A percentile compares a stretch with the other conserved stretches of the same genome.
Evolutionary conservation across 2,888 invertebrate species (phyloP).

Genomic region (Melanotus villosus): DNA sequence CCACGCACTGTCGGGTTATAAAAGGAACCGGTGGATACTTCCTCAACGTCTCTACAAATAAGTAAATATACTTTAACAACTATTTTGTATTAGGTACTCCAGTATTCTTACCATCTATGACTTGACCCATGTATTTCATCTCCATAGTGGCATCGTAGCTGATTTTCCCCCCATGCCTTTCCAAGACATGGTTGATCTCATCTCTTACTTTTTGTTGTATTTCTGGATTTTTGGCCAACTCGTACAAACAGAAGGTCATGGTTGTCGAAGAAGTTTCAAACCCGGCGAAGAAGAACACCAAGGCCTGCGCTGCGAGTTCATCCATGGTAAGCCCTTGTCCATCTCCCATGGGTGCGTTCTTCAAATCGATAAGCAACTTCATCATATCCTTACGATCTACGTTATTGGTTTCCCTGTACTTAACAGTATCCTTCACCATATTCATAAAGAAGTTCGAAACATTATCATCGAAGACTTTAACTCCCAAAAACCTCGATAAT

Average conservation of each 20-base stretch:
- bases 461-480: conserved; percentile 45
- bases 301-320: conserved; percentile 71
- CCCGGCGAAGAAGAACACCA: conserved; percentile 75
- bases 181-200: conserved; percentile 68
- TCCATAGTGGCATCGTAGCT: conserved; percentile 72
- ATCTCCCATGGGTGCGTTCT: conserved; percentile 7
- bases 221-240: conserved; percentile 69
- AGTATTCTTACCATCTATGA: conserved; percentile 71
- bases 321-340: conserved; percentile 65
- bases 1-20: conserved; percentile 52
- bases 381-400: conserved; percentile 62
- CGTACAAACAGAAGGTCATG: no score
- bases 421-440: conserved; percentile 52
- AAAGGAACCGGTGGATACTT: conserved; percentile 58
- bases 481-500: conserved; percentile 34
- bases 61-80: no score
- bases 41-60: conserved; percentile 57
- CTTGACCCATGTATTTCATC: conserved; percentile 73
- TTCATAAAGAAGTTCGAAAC: conserved; percentile 54
- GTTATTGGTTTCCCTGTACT: conserved; percentile 49
- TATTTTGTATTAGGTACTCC: no score
- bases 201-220: conserved; percentile 70
- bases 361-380: conserved; percentile 61
- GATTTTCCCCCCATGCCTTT: conserved; percentile 67
- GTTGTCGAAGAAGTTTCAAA: conserved; percentile 77